A percentile compares a stretch with the other conserved stretches of the same genome.
Conservation (phyloP, 1,140 invertebrate genomes). For the Bilobella aurantiaca region DNA sequence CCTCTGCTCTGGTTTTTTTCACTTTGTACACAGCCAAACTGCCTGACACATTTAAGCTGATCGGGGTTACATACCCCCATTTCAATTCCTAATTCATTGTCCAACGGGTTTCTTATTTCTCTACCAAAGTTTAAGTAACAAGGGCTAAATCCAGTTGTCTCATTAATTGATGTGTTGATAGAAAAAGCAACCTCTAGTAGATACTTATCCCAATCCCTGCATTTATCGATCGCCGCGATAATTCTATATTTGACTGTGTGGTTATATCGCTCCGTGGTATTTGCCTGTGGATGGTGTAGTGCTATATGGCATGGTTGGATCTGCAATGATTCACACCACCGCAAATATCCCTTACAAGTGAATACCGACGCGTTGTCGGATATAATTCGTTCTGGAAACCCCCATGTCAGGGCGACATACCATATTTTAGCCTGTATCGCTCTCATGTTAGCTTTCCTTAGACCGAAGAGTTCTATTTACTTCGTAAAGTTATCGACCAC, state of each 20-base stretch:
- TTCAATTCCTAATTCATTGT: constrained; percentile 5
- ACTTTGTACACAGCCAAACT: not conserved
- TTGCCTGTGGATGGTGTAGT: constrained; percentile 40
- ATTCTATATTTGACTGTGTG: constrained; percentile 41
- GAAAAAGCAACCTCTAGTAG: constrained; percentile 40
- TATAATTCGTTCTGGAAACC: constrained; percentile 29
- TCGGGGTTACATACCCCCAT: no score
- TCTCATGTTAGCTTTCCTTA: constrained; percentile 26
- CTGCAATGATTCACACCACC: constrained; percentile 9
- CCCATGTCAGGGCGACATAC: constrained; percentile 33
- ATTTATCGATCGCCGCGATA: constrained; percentile 22
- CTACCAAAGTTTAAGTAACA: constrained; percentile 39
- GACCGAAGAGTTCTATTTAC: constrained; percentile 29
- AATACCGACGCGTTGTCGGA: constrained; percentile 36
- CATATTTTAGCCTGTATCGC: constrained; percentile 15
- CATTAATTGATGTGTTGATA: constrained; percentile 39
- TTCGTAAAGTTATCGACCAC: constrained; percentile 29
- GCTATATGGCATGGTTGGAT: constrained; percentile 28
- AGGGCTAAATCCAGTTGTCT: constrained; percentile 38
- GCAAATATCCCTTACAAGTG: constrained; percentile 14
- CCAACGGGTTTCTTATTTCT: constrained; percentile 33
- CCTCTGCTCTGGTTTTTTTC: not conserved
- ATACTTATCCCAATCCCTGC: constrained; percentile 36
- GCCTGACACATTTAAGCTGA: no score
- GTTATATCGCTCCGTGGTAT: constrained; percentile 42